These are phyloP conservation scores for Balanococcus diminutus DNA, from an alignment of 2,888 invertebrate genomes.

Conservation along the genomic window DNA sequence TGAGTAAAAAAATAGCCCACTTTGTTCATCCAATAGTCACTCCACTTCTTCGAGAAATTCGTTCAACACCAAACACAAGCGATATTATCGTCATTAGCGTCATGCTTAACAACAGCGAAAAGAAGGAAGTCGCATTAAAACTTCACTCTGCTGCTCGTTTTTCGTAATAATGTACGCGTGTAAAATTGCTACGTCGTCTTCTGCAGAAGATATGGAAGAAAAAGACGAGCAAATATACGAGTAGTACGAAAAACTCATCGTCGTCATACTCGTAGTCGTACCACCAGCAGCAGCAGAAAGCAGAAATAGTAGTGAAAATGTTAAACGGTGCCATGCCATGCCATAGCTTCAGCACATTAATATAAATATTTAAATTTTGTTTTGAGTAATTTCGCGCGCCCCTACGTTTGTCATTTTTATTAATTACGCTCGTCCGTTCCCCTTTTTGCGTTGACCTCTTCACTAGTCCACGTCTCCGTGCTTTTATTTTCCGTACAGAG, in stretches of 20 bases:
- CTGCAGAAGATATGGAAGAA: neutral
- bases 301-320: too few relatives aligned
- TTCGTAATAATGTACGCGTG: neutral
- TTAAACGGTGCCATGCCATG: neutral
- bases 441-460: neutral
- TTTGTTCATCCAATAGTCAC: too few relatives aligned
- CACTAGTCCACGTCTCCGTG: neutral
- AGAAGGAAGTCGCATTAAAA: neutral
- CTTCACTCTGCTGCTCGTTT: neutral
- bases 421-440: neutral
- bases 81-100: too few relatives aligned
- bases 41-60: too few relatives aligned
- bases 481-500: neutral
- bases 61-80: too few relatives aligned
- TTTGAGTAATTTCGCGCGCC: conserved; percentile 11
- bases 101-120: too few relatives aligned
- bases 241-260: neutral
- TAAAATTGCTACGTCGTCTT: neutral
- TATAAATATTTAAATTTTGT: conserved; percentile 11
- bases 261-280: neutral
- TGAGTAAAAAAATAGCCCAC: too few relatives aligned
- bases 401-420: conserved; percentile 4
- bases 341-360: neutral
- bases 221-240: neutral
- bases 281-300: too few relatives aligned